Conservation (phyloP, 1,140 invertebrate genomes). For the Hypsibius dujardini region DNA sequence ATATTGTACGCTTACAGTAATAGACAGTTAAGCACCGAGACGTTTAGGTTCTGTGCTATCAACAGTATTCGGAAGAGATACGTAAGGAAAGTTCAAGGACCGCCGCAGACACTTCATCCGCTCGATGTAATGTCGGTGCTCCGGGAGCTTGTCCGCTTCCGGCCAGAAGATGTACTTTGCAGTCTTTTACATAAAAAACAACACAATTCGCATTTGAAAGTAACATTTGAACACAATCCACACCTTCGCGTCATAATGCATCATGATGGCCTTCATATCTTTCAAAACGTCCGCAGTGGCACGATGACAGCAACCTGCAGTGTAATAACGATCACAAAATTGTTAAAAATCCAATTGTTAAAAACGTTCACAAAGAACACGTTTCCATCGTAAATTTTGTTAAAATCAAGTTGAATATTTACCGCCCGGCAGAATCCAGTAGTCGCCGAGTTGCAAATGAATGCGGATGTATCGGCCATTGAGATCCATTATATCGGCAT, state of each 20-base stretch:
- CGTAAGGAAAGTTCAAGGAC: neutral
- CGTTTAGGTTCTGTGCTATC: neutral
- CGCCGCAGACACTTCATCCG: conserved; percentile 4
- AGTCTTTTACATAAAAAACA: neutral
- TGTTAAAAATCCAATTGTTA: too few relatives aligned
- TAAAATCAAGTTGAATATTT: too few relatives aligned
- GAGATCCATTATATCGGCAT: neutral
- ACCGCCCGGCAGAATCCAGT: neutral
- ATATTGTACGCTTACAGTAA: too few relatives aligned
- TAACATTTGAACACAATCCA: too few relatives aligned
- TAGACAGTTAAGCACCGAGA: too few relatives aligned
- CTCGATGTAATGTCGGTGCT: neutral
- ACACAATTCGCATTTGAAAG: too few relatives aligned
- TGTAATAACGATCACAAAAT: too few relatives aligned
- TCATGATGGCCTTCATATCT: neutral
- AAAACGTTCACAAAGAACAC: too few relatives aligned
- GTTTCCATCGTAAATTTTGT: too few relatives aligned
- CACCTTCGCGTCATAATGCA: neutral
- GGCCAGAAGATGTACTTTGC: neutral
- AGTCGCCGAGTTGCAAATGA: neutral
- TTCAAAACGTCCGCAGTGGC: neutral
- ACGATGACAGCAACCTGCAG: neutral
- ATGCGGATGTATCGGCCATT: neutral
- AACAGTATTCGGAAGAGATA: neutral
- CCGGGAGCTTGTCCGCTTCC: neutral